Conservation (phyloP, 2,888 invertebrate genomes). For the Dynastes grantii region DNA sequence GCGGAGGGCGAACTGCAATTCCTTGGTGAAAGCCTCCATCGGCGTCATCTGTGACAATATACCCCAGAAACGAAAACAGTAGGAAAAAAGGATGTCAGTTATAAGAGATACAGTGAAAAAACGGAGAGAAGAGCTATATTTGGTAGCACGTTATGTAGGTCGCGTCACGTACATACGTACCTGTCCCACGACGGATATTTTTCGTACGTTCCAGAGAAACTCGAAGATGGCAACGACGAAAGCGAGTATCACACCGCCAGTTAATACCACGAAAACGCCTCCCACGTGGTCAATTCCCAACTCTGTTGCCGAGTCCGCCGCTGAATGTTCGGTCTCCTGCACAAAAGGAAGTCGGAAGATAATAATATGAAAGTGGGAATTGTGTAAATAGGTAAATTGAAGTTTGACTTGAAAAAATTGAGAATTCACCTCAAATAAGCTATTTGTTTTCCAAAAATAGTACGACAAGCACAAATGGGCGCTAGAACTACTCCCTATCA, state of each 20-base stretch:
- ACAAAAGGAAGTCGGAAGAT: too few species aligned
- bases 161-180: conserved; percentile 77
- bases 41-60: conserved; percentile 76
- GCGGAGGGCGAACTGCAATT: conserved; percentile 81
- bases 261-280: conserved; percentile 91
- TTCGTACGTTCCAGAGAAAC: conserved; percentile 88
- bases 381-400: too few species aligned
- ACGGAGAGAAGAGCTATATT: background rate
- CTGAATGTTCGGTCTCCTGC: conserved; percentile 17
- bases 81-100: too few species aligned
- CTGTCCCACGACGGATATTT: conserved; percentile 84
- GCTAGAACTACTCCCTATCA: too few species aligned
- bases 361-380: too few species aligned
- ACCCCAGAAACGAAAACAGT: background rate
- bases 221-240: conserved; percentile 85
- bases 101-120: too few species aligned
- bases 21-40: conserved; percentile 79
- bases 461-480: too few species aligned
- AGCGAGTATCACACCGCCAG: conserved; percentile 81
- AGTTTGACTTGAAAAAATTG: too few species aligned
- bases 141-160: background rate
- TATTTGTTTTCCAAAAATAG: too few species aligned
- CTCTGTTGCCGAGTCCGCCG: conserved; percentile 70
- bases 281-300: conserved; percentile 91
- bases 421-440: too few species aligned